Conservation (phyloP, 2,797 vertebrate genomes). For the Notoglanidium macrostoma region DNA sequence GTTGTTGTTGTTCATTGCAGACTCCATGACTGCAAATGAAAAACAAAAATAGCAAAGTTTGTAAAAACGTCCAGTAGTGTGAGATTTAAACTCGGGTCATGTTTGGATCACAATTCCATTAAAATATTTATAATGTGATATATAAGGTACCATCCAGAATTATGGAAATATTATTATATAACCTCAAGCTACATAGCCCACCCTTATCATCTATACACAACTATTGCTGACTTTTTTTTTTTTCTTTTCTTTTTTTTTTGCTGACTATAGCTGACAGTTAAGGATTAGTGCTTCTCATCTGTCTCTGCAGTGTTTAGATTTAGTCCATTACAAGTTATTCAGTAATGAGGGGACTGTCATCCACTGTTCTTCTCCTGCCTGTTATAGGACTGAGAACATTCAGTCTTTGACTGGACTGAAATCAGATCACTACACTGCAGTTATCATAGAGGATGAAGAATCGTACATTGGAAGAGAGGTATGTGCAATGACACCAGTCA, state of each 20-base stretch:
- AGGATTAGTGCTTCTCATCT: not conserved
- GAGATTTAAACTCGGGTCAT: not conserved
- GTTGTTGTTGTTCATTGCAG: no score
- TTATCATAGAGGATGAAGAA: conserved; percentile 75
- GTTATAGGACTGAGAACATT: conserved; percentile 70
- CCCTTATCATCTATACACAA: not conserved
- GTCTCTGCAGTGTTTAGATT: conserved; percentile 16
- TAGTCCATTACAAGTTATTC: not conserved
- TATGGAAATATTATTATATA: conserved; percentile 3
- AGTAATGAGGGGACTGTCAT: conserved; percentile 10
- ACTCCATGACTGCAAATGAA: not conserved
- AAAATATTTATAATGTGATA: not conserved
- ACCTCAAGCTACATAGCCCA: not conserved
- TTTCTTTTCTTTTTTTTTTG: no score
- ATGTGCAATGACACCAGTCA: conserved; percentile 33
- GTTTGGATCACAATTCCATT: not conserved
- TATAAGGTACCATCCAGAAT: not conserved
- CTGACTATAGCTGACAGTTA: no score
- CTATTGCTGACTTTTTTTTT: not conserved
- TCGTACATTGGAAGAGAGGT: conserved; percentile 86
- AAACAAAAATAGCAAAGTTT: not conserved
- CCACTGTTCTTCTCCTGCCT: conserved; percentile 38
- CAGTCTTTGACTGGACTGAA: conserved; percentile 66
- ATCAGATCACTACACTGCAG: conserved; percentile 71
- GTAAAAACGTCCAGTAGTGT: not conserved